Evolutionary conservation across 2,797 vertebrate genomes (phyloP).

Genomic region (Crenuchus spilurus): DNA sequence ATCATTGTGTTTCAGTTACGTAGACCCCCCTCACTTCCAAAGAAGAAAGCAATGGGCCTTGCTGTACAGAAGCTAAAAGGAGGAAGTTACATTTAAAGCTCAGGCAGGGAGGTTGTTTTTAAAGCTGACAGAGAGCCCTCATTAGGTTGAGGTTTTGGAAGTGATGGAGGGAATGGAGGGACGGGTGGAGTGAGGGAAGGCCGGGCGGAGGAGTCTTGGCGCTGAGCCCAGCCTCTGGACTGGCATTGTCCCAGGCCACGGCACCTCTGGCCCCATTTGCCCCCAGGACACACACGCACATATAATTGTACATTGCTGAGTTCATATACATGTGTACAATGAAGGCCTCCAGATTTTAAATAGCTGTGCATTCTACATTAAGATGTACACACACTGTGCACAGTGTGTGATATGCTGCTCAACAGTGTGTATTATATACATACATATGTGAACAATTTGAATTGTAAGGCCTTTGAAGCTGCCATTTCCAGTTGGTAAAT

Average conservation of each 20-base stretch:
- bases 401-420: no score
- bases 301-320: constrained; percentile 3
- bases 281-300: constrained; percentile 57
- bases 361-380: no score
- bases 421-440: no score
- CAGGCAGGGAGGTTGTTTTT: constrained; percentile 42
- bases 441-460: no score
- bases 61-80: constrained; percentile 24
- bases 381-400: neutral
- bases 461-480: no score
- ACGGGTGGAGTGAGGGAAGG: constrained; percentile 55
- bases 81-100: constrained; percentile 50
- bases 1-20: neutral
- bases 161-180: constrained; percentile 56
- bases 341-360: neutral
- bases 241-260: constrained; percentile 73
- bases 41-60: neutral
- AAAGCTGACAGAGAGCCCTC: constrained; percentile 71
- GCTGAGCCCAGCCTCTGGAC: constrained; percentile 62
- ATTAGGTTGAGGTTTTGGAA: constrained; percentile 77
- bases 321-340: constrained; percentile 1
- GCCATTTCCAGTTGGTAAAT: no score
- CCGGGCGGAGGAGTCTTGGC: constrained; percentile 66
- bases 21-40: neutral
- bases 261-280: constrained; percentile 76